phyloP scores from a whole-genome alignment of 2,113 vertebrate genomes.

The Chamaetylas fuelleborni region DNA sequence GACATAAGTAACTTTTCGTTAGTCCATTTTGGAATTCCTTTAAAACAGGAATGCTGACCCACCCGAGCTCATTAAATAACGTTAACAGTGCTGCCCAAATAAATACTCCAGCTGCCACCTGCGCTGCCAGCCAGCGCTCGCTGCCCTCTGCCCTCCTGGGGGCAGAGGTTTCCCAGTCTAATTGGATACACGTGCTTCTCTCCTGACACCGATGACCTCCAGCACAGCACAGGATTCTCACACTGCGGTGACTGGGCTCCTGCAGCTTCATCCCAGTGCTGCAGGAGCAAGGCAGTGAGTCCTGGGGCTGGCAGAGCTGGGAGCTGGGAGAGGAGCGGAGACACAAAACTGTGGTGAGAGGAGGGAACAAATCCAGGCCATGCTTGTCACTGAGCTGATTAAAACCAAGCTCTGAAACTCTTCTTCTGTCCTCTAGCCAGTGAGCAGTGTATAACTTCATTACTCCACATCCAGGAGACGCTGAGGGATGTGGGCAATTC shows the following conservation, averaged over 20 bases:
- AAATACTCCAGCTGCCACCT: not conserved
- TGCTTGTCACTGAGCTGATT: not conserved
- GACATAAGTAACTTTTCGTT: not conserved
- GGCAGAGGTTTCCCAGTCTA: not conserved
- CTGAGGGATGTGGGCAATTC: not conserved
- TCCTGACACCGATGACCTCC: not conserved
- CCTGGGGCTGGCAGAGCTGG: not conserved
- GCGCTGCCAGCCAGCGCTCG: not conserved
- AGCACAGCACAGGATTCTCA: not conserved
- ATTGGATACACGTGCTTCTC: not conserved
- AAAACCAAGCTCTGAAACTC: not conserved
- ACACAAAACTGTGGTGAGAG: not conserved
- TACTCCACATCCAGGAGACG: not conserved
- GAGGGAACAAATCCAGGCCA: not conserved
- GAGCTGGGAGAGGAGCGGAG: not conserved
- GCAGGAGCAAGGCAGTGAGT: rapidly evolving
- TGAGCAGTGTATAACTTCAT: not conserved
- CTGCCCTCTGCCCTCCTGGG: not conserved
- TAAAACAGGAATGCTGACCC: not conserved
- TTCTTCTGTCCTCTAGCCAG: not conserved
- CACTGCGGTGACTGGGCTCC: rapidly evolving
- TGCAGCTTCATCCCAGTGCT: not conserved
- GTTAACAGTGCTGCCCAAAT: not conserved
- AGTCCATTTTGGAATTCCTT: not conserved
- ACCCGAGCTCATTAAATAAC: not conserved